Percentiles rank a stretch among this genome's conserved stretches.
Evolutionary conservation across 2,797 vertebrate species (phyloP).

Genomic region (Pseudochromis fuscus): DNA sequence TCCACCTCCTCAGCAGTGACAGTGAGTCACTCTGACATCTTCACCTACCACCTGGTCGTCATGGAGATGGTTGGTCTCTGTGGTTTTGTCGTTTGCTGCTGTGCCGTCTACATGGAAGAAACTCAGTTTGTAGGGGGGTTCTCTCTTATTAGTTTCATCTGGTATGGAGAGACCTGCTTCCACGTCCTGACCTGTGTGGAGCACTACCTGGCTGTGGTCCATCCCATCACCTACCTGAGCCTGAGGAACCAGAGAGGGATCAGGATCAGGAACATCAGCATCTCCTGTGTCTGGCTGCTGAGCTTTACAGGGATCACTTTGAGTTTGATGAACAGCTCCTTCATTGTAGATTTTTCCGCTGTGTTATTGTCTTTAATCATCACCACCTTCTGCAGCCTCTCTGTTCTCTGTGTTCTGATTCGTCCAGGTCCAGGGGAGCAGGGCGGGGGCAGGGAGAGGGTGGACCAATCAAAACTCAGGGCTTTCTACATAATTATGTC

Average conservation of each 20-base stretch:
- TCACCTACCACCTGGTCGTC: too few relatives aligned
- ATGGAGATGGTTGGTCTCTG: too few relatives aligned
- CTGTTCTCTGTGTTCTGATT: slow-evolving; percentile 31
- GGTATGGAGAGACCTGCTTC: background rate
- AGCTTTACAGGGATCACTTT: rapidly evolving
- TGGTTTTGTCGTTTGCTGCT: too few relatives aligned
- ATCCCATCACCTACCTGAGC: slow-evolving; percentile 53
- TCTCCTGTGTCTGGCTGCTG: slow-evolving; percentile 19
- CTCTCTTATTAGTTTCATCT: too few relatives aligned
- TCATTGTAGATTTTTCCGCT: too few relatives aligned
- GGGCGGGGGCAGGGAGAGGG: background rate
- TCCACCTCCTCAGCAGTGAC: too few relatives aligned
- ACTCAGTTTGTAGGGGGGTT: too few relatives aligned
- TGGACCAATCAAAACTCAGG: slow-evolving; percentile 14
- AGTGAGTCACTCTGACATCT: too few relatives aligned
- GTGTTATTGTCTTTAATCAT: rapidly evolving
- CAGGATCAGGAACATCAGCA: too few relatives aligned
- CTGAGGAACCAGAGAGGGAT: too few relatives aligned
- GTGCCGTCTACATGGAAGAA: too few relatives aligned
- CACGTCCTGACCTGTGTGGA: slow-evolving; percentile 49
- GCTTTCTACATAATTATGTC: slow-evolving; percentile 21
- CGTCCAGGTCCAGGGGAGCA: slow-evolving; percentile 11
- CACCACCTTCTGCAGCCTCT: slow-evolving; percentile 13
- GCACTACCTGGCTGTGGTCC: slow-evolving; percentile 52
- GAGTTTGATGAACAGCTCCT: too few relatives aligned